Evolutionary conservation across 2,888 invertebrate genomes (phyloP).

Genomic region (Linyphia triangularis): DNA sequence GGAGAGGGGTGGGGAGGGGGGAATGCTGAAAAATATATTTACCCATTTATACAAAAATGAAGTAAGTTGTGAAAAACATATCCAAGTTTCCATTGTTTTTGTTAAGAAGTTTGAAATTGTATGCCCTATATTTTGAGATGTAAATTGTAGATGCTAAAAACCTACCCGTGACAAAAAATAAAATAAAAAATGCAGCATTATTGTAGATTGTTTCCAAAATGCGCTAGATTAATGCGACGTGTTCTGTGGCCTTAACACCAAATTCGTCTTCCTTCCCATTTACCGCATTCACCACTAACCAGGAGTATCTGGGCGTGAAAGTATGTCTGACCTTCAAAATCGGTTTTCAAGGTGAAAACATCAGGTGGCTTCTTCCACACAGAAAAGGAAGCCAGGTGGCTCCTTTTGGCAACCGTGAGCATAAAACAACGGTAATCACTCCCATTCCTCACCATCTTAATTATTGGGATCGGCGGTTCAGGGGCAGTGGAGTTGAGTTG

Average conservation of each 20-base stretch:
- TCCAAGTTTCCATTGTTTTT: too few species aligned
- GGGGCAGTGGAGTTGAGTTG: neutral
- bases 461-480: conserved; percentile 13
- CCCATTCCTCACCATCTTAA: neutral
- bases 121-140: too few species aligned
- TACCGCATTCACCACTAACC: neutral
- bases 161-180: too few species aligned
- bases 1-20: too few species aligned
- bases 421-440: neutral
- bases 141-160: too few species aligned
- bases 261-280: neutral
- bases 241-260: neutral
- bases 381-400: neutral
- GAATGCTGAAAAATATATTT: too few species aligned
- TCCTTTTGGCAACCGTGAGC: neutral
- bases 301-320: conserved; percentile 21
- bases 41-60: too few species aligned
- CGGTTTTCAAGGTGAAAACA: conserved; percentile 25
- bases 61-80: too few species aligned
- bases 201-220: too few species aligned
- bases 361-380: conserved; percentile 26
- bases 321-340: conserved; percentile 22
- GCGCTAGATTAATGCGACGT: neutral
- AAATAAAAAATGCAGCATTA: too few species aligned
- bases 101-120: too few species aligned